phyloP scores from a whole-genome alignment of 2,113 vertebrate genomes.

The Atlantisia rogersi region DNA sequence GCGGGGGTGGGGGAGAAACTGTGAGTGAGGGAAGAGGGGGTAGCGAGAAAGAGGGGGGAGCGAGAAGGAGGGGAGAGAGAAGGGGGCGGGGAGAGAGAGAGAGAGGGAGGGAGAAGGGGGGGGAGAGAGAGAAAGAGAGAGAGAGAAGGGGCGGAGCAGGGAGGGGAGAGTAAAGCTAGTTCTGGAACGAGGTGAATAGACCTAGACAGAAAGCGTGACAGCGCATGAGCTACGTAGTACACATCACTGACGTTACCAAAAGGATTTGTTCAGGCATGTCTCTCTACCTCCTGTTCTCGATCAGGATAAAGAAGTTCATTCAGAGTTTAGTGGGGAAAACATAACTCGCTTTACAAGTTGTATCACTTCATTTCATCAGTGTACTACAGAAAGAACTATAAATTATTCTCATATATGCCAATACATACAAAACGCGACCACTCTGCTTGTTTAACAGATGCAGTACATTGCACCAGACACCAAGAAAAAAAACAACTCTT shows the following conservation, averaged over 20 bases:
- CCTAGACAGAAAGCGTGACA: background rate
- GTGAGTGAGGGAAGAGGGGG: no score
- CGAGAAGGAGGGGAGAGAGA: no score
- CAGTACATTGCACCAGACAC: background rate
- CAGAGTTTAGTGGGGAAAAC: background rate
- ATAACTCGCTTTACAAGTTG: background rate
- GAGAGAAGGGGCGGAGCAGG: no score
- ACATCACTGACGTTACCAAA: background rate
- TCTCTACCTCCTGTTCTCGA: background rate
- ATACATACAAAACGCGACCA: background rate
- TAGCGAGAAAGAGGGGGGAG: no score
- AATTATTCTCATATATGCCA: background rate
- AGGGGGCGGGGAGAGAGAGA: no score
- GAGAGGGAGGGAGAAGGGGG: no score
- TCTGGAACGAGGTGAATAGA: background rate
- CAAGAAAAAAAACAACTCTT: background rate
- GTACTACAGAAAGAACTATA: background rate
- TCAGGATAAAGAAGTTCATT: background rate
- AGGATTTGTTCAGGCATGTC: background rate
- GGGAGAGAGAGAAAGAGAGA: no score
- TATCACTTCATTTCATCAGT: background rate
- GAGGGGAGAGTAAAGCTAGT: no score
- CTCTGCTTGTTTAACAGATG: background rate
- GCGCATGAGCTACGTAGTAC: accelerated
- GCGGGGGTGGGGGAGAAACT: no score